Base-by-base conservation (phyloP, 2,797 vertebrate genomes). In the Remorina albescens region DNA sequence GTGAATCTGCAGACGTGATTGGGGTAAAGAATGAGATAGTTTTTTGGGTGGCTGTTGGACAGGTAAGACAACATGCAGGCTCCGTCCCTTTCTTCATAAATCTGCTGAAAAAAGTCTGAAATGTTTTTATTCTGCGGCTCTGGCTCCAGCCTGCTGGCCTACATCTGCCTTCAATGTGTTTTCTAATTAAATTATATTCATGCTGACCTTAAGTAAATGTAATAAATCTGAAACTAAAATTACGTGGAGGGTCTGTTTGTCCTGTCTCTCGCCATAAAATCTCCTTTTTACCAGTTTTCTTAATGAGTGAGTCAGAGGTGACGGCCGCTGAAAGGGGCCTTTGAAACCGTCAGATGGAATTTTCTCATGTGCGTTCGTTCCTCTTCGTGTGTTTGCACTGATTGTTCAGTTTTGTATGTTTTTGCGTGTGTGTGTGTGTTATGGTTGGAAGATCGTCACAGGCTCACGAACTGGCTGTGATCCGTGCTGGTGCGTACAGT, bases 401-500 rank as follows among this genome's bases (percentile, higher is more conserved):
- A 86, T 88, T 89, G 81, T 56, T 82, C 82, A 71, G 86, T 81
- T 82, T 69, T 73, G 81, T 78, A 73, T 90, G 80, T 90, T 92
- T 91, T 85, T 65, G 80, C 72, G 6, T 65, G 70, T 71, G 67
- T 82, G 80, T 80, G 68, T 85, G 82, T 74, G 82, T 88, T 88
- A 74, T 60, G 85, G 83, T 76, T 81, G 83, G 80, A 57, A 36
- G 50, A 49, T 47, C 26, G 87, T 91, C 88, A 88, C 88, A 78
- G 89, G 69, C 80, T 85, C 87, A 75, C 78, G 83, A 83, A 65
- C 85, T 85, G 75, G 80, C 77, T 6, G 64, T 89, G 89, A 91
- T 87, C 89, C 91, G 75, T 87, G 83, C 79, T 76, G 86, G 81
- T 91, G 88, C 39, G 39, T 90, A 84, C 78, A 73, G 78, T 74